Percentiles rank a stretch among this genome's conserved stretches.
phyloP scores from a whole-genome alignment of 2,113 vertebrate species.

The Indicator maculatus region DNA sequence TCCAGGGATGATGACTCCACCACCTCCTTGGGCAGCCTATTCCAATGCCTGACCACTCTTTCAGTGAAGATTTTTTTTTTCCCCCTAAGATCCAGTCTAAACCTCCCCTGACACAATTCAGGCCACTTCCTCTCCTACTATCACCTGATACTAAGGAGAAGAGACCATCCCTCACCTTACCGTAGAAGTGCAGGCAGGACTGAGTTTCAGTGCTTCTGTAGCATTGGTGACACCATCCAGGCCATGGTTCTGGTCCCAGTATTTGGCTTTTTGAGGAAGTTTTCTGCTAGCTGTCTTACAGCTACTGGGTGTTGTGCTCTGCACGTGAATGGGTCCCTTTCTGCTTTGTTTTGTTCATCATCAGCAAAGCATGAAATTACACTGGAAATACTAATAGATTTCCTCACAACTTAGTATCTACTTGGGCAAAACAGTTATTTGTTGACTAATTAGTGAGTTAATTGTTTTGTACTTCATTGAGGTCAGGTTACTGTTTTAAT shows the following conservation, averaged over 20 bases:
- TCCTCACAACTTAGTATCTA: slow-evolving; percentile 65
- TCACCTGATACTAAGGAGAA: no score
- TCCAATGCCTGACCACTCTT: no score
- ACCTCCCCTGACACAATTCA: no score
- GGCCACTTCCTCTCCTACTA: no score
- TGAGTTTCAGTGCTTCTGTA: neutral
- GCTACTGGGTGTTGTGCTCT: neutral
- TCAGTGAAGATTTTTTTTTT: no score
- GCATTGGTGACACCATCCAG: neutral
- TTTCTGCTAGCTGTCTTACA: neutral
- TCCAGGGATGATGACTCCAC: no score
- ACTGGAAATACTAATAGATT: slow-evolving; percentile 66
- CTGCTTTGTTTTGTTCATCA: slow-evolving; percentile 69
- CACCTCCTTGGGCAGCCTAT: no score
- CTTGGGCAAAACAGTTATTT: slow-evolving; percentile 66
- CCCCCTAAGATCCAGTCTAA: no score
- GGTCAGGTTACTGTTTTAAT: slow-evolving; percentile 42
- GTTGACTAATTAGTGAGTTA: slow-evolving; percentile 72
- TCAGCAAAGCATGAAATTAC: slow-evolving; percentile 76
- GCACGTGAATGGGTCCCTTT: slow-evolving; percentile 57
- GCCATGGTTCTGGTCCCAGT: neutral
- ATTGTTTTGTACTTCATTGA: slow-evolving; percentile 69
- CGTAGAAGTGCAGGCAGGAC: neutral
- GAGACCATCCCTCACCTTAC: no score
- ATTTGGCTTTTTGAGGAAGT: neutral